Evolutionary conservation across 2,888 invertebrate genomes (phyloP), one percentile per base, ranked within the genome.

Genomic region (Ligdia adustata): DNA sequence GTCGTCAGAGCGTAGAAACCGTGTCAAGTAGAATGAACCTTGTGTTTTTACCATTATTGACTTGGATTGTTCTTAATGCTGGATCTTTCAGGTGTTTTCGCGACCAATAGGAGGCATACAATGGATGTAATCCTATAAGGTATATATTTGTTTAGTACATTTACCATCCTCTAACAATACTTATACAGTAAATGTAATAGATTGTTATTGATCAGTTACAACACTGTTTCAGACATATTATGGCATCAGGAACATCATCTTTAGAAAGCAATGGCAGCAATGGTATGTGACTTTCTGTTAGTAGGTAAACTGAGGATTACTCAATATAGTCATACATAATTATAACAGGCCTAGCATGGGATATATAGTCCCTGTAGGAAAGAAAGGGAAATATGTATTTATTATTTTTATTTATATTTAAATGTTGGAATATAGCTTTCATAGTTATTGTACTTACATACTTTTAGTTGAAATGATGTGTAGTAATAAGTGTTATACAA

Each of bases 171-270:
- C 5, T 20, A n/a, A 4, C 5, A 20, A 20, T 20, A 16, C 3
- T 16, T 16, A 4, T 16, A n/a, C n/a, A n/a, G n/a, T n/a, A 5
- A 16, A 16, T 4, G 16, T 16, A 5, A 16, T 16, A 16, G 3
- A 16, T n/a, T 34, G 15, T 20, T 18, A 37, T 20, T 51, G 29
- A 22, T 26, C 9, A 14, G 12, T 34, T 11, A 32, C 35, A 16
- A 22, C 11, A 14, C 49, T 56, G 61, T 84, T 86, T 65, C 80
- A 85, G 83, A 70, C 66, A 78, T 83, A 88, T 82, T 82, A 95
- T 95, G 94, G 94, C 94, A 91, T 95, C 95, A 79, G 94, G 94
- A 69, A 94, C 94, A 79, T 94, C 95, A 73, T 95, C 95, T 64
- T 88, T 95, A 89, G 95, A 94, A 79, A 94, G 94, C 81, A 94